These are phyloP conservation scores for Perdix hodgsoniae DNA, from an alignment of 2,797 vertebrate species.

Conservation along the genomic window DNA sequence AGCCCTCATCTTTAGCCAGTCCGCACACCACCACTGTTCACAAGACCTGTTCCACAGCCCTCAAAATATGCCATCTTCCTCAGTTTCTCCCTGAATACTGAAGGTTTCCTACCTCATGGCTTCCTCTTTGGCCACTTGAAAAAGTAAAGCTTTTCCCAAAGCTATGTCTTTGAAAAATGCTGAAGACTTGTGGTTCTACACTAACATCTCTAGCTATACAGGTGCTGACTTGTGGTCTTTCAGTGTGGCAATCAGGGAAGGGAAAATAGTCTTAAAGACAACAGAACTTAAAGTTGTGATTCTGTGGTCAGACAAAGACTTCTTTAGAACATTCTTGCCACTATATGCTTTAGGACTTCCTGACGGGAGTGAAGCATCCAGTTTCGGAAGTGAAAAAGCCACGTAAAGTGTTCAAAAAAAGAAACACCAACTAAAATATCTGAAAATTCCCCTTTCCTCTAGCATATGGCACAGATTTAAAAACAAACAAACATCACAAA, in stretches of 20 bases:
- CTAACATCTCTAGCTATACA: background rate
- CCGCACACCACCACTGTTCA: background rate
- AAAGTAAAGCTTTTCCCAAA: background rate
- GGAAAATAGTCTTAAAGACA: background rate
- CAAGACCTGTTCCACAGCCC: background rate
- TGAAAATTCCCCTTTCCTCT: background rate
- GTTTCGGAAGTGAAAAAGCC: background rate
- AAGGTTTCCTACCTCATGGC: background rate
- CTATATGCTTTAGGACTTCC: background rate
- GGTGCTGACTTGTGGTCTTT: background rate
- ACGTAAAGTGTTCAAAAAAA: background rate
- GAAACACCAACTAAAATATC: background rate
- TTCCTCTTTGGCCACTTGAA: background rate
- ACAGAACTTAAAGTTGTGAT: background rate
- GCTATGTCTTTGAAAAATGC: background rate
- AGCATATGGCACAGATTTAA: background rate
- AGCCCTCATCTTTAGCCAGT: background rate
- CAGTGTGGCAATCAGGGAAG: background rate
- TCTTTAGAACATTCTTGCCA: conserved; percentile 1
- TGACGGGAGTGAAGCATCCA: background rate
- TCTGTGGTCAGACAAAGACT: background rate
- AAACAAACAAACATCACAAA: background rate
- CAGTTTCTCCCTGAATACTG: background rate
- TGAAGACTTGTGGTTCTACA: background rate
- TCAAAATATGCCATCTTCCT: background rate